phyloP scores from a whole-genome alignment of 2,113 vertebrate genomes.

The Cavia porcellus region DNA sequence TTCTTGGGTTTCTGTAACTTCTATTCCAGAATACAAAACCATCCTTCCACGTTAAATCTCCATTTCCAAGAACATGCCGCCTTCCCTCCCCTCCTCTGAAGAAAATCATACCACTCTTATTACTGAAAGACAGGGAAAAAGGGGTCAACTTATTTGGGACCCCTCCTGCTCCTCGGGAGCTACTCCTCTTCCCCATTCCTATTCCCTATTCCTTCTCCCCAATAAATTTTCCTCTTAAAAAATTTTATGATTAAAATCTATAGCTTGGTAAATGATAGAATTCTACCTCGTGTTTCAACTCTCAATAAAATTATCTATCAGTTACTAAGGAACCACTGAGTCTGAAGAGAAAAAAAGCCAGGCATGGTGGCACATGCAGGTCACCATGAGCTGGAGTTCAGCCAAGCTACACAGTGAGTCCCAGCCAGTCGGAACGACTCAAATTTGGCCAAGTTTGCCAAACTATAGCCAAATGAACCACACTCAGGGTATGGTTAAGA shows the following conservation, averaged over 20 bases:
- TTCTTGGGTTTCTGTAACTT: constrained; percentile 38
- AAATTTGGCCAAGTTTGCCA: neutral
- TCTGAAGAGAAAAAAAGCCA: neutral
- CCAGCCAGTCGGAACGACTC: no score
- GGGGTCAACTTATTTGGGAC: neutral
- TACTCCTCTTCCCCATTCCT: neutral
- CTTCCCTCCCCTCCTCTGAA: neutral
- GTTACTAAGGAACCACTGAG: neutral
- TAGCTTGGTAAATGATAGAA: constrained; percentile 9
- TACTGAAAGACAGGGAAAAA: neutral
- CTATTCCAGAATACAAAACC: constrained; percentile 1
- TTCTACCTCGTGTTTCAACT: neutral
- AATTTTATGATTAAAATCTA: constrained; percentile 5
- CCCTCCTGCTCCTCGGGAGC: neutral
- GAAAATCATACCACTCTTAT: neutral
- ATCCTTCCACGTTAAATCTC: constrained; percentile 8
- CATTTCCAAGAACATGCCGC: constrained; percentile 14
- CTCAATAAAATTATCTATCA: constrained; percentile 18
- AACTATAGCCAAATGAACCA: neutral
- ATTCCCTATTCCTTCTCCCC: neutral
- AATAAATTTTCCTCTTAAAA: neutral
- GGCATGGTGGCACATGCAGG: no score
- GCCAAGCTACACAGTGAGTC: no score
- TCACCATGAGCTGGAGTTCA: no score
- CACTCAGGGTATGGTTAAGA: neutral